Evolutionary conservation across 2,797 vertebrate genomes (phyloP), one percentile per base, ranked within the genome.

Genomic region (Thalassophryne amazonica): DNA sequence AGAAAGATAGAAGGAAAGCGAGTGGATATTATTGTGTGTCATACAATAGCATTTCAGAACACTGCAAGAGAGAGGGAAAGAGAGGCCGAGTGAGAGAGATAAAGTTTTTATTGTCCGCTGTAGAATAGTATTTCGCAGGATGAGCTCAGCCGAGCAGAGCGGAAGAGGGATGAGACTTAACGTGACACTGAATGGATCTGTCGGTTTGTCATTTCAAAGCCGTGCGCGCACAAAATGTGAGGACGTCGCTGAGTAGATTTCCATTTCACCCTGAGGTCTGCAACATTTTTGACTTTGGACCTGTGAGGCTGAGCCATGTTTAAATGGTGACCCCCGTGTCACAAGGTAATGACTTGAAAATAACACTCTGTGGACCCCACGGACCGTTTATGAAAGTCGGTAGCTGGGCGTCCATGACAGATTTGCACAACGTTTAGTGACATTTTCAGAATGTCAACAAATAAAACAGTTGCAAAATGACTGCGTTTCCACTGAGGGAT

Each of bases 21-120:
- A 70, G 58, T 16, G 59, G 68, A 69, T 75, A 78, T 81, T 76
- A 81, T 86, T 81, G 80, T 83, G 64, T n/a, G 41, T 28, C 3
- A 4, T n/a, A 76, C 76, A 83, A 83, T 74, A 45, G 70, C 57
- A 36, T 70, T 77, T 69, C 27, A 43, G 50, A 64, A 51, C 71
- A 69, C 68, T 9, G 42, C 54, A 51, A 53, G 45, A 11, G 56
- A 38, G 62, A 21, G 33, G 21, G 47, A 46, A 25, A 46, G 60
- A 73, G 59, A 75, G 58, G 4, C 22, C 13, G 6, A 15, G 24
- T 27, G 9, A 15, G 16, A 11, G 16, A 55, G 62, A 74, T 49
- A 19, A 37, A 27, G 49, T 35, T 22, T 65, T 60, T 58, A 61
- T 68, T 67, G 54, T 75, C 45, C 52, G 69, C 24, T n/a, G 59